Evolutionary conservation across 2,113 vertebrate genomes (phyloP).

Genomic region (Ranitomeya variabilis): DNA sequence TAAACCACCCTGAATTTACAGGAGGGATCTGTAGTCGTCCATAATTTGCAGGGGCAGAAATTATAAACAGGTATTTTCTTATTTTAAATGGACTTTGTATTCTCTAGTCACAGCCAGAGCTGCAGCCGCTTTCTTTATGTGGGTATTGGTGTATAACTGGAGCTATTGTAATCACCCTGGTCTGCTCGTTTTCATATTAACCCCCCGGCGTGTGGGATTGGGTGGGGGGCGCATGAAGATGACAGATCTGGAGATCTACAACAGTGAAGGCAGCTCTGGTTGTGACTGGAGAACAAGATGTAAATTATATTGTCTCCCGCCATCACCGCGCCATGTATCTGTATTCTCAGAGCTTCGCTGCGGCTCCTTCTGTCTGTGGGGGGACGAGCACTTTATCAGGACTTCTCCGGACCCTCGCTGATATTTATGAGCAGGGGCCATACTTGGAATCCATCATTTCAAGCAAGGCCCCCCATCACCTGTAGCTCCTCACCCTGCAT

Average conservation of each 20-base stretch:
- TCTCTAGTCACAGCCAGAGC: neutral
- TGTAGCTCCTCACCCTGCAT: neutral
- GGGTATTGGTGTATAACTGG: no score
- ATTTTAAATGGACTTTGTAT: neutral
- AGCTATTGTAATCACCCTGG: no score
- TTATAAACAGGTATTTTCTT: no score
- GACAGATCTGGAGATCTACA: no score
- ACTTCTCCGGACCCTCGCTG: neutral
- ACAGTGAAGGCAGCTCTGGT: neutral
- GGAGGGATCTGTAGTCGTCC: neutral
- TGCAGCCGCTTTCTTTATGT: neutral
- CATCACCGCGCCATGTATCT: no score
- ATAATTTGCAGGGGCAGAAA: neutral
- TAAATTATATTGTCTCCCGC: no score
- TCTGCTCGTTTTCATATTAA: no score
- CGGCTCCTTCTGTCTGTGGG: neutral
- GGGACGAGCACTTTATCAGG: neutral
- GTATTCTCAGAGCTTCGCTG: neutral
- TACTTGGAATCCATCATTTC: neutral
- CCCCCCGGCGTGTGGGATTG: no score
- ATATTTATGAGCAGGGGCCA: neutral
- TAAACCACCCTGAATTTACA: neutral
- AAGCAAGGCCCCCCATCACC: neutral
- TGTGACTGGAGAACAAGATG: neutral
- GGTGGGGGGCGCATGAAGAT: no score